Conservation (phyloP, 2,888 invertebrate species). For the Andrena trimmerana region DNA sequence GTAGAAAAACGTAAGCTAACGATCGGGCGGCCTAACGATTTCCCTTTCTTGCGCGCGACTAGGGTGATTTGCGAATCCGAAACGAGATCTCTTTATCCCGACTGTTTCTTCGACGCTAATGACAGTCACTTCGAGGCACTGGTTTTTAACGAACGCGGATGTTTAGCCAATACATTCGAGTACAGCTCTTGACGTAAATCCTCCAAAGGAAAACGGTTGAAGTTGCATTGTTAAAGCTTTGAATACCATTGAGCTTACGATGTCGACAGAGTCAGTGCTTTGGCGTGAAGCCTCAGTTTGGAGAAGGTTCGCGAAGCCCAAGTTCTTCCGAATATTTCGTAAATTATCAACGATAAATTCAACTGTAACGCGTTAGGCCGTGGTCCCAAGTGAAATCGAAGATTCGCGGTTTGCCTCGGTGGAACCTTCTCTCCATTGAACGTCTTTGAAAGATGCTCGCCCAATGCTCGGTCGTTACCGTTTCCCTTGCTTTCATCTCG, state of each 20-base stretch:
- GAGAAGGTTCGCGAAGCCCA: too few species aligned
- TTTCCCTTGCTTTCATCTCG: constrained; percentile 9
- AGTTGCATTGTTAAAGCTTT: too few species aligned
- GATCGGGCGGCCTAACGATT: constrained; percentile 74
- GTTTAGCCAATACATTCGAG: constrained; percentile 55
- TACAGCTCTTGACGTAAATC: constrained; percentile 22
- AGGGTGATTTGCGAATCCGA: constrained; percentile 45
- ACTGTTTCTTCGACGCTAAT: constrained; percentile 49
- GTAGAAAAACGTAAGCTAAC: constrained; percentile 70
- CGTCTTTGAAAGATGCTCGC: constrained; percentile 9
- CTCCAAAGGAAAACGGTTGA: background rate
- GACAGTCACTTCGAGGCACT: constrained; percentile 29
- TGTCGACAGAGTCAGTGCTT: too few species aligned
- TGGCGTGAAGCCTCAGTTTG: too few species aligned
- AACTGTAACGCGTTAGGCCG: too few species aligned
- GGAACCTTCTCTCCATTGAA: background rate
- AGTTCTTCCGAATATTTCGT: too few species aligned
- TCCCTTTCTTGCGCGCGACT: constrained; percentile 65
- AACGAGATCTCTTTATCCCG: constrained; percentile 54
- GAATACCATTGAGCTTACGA: too few species aligned
- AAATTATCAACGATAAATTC: too few species aligned
- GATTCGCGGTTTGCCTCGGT: too few species aligned
- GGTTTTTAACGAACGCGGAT: constrained; percentile 56
- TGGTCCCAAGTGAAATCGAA: too few species aligned
- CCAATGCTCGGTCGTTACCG: constrained; percentile 38